Base-by-base conservation (phyloP, 2,113 vertebrate species). In the Corythaeola cristata region DNA sequence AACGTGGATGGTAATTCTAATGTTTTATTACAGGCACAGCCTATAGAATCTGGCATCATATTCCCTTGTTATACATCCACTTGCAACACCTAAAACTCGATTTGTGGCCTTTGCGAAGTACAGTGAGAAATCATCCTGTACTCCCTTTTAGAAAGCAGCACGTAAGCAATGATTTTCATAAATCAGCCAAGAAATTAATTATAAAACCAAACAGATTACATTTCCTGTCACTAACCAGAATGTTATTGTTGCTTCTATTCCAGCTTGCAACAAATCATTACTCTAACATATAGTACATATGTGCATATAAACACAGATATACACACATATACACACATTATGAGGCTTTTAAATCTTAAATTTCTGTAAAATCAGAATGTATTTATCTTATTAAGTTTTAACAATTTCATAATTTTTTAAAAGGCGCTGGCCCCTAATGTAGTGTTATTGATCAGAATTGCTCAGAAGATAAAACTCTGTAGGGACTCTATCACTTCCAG, bases 361-460 rank as follows among this genome's bases (percentile, higher is more conserved):
- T 50, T 41, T 74, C 93, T 63, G 12, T 44, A 80, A 92, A 90
- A 86, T 81, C 7, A 26, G 55, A 86, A 91, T 19, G 4, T 23
- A 77, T 91, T 90, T 91, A 55, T 79, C 32, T 85, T 75, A 76
- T 11, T 8, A 62, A 91, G 39, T 87, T 97, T 91, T 93, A 95
- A 73, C 37, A 73, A 78, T 53, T 88, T 73, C 12, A 15, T 95
- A 71, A 49, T 88, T 94, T 94, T 90, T 94, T 85, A 68, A 90
- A 84, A 97, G 87, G 37, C 18, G 71, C 9, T 2, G 7, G 22
- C 13, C 32, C 85, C 58, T 96, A 93, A 95, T 62, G 93, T 63
- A 92, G 44, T 73, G 14, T 73, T 96, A 96, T 67, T 88, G 90
- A 97, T 97, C 80, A 96, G 80, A 97, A 89, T 52, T 15, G 3